Evolutionary conservation across 2,113 vertebrate species (phyloP), one percentile per base, ranked within the genome.

Genomic region (Tiliqua scincoides): DNA sequence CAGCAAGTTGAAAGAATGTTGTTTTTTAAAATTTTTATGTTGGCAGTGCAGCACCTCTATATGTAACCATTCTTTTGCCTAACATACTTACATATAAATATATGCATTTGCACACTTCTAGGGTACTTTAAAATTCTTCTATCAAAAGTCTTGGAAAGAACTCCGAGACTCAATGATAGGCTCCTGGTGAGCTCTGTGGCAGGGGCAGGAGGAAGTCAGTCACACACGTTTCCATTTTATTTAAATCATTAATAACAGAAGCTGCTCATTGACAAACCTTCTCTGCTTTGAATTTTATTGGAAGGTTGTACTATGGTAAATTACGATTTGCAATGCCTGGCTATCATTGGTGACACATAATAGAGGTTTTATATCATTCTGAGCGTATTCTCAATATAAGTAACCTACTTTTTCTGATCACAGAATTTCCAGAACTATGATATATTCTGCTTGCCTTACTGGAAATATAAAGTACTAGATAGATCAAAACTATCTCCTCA

Each of bases 141-240:
- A 18, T 67, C 48, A 57, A 27, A 68, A 9, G 23, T 18, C 40
- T 74, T 74, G 17, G 25, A 40, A 23, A n/a, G n/a, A n/a, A n/a
- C n/a, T n/a, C n/a, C n/a, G n/a, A n/a, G n/a, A n/a, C n/a, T 75
- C 52, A 6, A 15, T 87, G 32, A 75, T 25, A 75, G 43, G 32
- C 40, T 43, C 37, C 27, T 43, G 25, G 15, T 79, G 68, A 85
- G 54, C 70, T 21, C 43, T 40, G 18, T 62, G 43, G 7, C 17
- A 25, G 5, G 68, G 70, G 35, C 32, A 21, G 8, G 15, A 21
- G 48, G 35, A 74, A 74, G 54, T 61, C 65, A 77, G 40, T 70
- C 86, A 89, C 89, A 89, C 89, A 59, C 76, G 78, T 85, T 59
- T n/a, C 68, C 88, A 88, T 89, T 92, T 90, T 68, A 65, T 87